These are phyloP conservation scores for Apamea anceps DNA, from an alignment of 2,888 invertebrate genomes.

Conservation along the genomic window DNA sequence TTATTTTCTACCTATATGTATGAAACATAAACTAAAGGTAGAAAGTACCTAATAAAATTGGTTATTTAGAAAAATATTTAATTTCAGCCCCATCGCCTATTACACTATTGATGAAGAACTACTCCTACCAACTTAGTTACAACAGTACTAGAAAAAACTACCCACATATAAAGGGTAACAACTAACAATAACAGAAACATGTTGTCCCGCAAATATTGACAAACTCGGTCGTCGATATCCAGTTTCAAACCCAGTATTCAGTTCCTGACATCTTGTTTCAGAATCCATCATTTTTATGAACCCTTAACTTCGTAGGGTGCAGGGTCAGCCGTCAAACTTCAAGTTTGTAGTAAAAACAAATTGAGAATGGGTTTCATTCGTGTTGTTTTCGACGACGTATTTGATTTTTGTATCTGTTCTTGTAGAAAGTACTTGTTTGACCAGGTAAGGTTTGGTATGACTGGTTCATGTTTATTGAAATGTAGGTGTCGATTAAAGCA, in stretches of 20 bases:
- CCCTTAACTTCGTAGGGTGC: conserved; percentile 12
- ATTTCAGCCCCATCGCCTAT: too few relatives aligned
- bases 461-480: neutral
- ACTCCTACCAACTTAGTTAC: too few relatives aligned
- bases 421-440: neutral
- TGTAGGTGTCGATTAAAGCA: neutral
- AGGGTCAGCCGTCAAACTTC: conserved; percentile 22
- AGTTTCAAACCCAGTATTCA: conserved; percentile 19
- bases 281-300: conserved; percentile 56
- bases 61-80: too few relatives aligned
- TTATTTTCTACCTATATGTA: too few relatives aligned
- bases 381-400: conserved; percentile 10
- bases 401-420: neutral
- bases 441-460: neutral
- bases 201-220: conserved; percentile 19
- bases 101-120: too few relatives aligned
- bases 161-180: neutral
- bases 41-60: too few relatives aligned
- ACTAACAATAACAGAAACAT: neutral
- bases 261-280: conserved; percentile 32
- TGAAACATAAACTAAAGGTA: too few relatives aligned
- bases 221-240: neutral
- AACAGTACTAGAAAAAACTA: neutral
- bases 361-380: conserved; percentile 42
- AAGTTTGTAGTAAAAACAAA: conserved; percentile 52